These are phyloP conservation scores for Steatocranus sp. DNA, from an alignment of 2,797 vertebrate genomes.

Conservation along the genomic window DNA sequence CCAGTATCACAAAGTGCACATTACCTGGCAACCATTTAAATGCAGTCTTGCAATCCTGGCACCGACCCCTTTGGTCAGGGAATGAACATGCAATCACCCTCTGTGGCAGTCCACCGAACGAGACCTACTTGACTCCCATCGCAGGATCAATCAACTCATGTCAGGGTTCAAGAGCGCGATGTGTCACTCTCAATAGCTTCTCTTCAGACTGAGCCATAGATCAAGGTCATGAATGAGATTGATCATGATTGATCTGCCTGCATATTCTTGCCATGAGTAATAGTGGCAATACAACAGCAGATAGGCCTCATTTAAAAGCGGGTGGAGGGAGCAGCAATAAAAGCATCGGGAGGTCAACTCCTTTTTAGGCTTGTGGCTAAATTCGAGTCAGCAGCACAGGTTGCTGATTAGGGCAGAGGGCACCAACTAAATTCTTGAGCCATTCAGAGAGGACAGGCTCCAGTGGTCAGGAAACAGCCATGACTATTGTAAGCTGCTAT, in stretches of 20 bases:
- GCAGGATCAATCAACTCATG: slow-evolving; percentile 61
- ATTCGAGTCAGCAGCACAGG: slow-evolving; percentile 49
- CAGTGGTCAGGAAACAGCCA: slow-evolving; percentile 62
- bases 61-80: slow-evolving; percentile 41
- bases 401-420: slow-evolving; percentile 65
- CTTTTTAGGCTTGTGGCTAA: slow-evolving; percentile 58
- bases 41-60: slow-evolving; percentile 41
- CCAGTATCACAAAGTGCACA: slow-evolving; percentile 35
- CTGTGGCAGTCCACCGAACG: slow-evolving; percentile 25
- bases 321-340: slow-evolving; percentile 31
- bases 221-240: slow-evolving; percentile 66
- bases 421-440: slow-evolving; percentile 50
- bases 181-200: slow-evolving; percentile 70
- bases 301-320: slow-evolving; percentile 20
- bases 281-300: slow-evolving; percentile 39
- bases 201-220: slow-evolving; percentile 40
- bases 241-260: slow-evolving; percentile 65
- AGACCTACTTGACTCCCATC: slow-evolving; percentile 57
- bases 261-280: slow-evolving; percentile 72
- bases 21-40: slow-evolving; percentile 60
- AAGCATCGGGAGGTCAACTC: slow-evolving; percentile 51
- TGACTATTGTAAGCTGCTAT: slow-evolving; percentile 74
- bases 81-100: slow-evolving; percentile 64
- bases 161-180: slow-evolving; percentile 47
- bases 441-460: slow-evolving; percentile 60